A percentile compares a stretch with the other conserved stretches of the same genome.
phyloP scores from a whole-genome alignment of 2,888 invertebrate species.

The Apamea sordens region DNA sequence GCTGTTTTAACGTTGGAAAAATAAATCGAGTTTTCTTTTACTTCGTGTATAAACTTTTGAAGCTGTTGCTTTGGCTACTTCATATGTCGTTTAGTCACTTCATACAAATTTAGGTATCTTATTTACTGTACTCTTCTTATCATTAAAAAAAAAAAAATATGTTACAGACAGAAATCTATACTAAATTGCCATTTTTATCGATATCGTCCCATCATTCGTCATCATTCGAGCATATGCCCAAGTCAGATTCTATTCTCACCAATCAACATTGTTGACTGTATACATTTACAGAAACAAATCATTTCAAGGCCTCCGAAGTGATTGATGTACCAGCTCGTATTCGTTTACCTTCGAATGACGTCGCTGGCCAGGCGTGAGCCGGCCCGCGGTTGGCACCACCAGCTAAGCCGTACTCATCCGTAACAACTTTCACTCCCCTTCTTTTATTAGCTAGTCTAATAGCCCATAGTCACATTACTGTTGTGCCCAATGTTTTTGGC shows the following conservation, averaged over 20 bases:
- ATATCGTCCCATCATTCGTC: not conserved
- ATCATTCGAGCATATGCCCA: not conserved
- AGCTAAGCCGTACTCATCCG: conserved; percentile 52
- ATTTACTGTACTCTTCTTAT: not conserved
- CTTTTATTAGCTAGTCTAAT: conserved; percentile 66
- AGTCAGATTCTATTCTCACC: not conserved
- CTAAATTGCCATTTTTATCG: not conserved
- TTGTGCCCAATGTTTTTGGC: conserved; percentile 35
- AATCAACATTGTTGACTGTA: conserved; percentile 28
- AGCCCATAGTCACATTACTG: conserved; percentile 64
- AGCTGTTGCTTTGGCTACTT: not conserved
- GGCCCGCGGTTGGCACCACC: conserved; percentile 70
- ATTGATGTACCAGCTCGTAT: conserved; percentile 62
- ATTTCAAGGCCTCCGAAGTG: conserved; percentile 60
- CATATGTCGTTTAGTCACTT: not conserved
- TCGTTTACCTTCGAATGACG: conserved; percentile 44
- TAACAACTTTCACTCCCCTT: conserved; percentile 61
- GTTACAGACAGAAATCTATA: not conserved
- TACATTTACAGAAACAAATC: conserved; percentile 45
- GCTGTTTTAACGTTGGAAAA: conserved; percentile 27
- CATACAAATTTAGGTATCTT: not conserved
- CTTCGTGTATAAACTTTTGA: not conserved
- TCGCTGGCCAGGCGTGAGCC: conserved; percentile 53
- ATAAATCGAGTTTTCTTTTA: conserved; percentile 33
- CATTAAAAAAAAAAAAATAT: not conserved